Evolutionary conservation across 2,797 vertebrate genomes (phyloP).

Genomic region (Gymnocypris eckloni): DNA sequence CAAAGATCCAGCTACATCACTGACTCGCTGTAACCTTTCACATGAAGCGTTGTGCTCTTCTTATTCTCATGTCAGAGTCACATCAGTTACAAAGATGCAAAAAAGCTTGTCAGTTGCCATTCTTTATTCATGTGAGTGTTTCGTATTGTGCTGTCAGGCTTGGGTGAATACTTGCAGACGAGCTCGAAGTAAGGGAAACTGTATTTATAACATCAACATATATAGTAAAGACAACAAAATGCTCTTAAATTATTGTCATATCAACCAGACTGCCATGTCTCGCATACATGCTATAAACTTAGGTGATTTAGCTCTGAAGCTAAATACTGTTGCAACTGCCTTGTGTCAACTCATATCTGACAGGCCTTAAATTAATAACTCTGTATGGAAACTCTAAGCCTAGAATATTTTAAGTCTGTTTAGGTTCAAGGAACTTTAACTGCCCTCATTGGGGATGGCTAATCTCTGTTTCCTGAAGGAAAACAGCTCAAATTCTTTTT

Average conservation of each 20-base stretch:
- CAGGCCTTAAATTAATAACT: conserved; percentile 36
- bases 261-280: conserved; percentile 27
- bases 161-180: background rate
- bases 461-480: conserved; percentile 51
- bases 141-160: background rate
- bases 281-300: conserved; percentile 37
- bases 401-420: conserved; percentile 50
- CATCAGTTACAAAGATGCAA: conserved; percentile 29
- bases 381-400: conserved; percentile 49
- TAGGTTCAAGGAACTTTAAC: conserved; percentile 48
- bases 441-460: conserved; percentile 56
- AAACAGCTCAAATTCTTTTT: conserved; percentile 48
- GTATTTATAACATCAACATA: conserved; percentile 9
- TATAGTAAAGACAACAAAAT: conserved; percentile 6
- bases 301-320: conserved; percentile 33
- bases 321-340: conserved; percentile 36
- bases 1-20: conserved; percentile 28
- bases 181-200: conserved; percentile 25
- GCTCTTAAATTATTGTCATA: conserved; percentile 30
- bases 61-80: background rate
- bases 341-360: conserved; percentile 30
- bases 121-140: background rate
- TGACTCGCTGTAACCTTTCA: conserved; percentile 4
- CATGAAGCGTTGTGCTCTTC: conserved; percentile 8
- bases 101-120: conserved; percentile 18